Conservation (phyloP, 2,113 vertebrate species). For the human region GRCh38 chr14:88740001-88740500, state of each 20-base stretch:
- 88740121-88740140: background rate
- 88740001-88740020: background rate
- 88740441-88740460: conserved; percentile 97
- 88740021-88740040: background rate
- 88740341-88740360: conserved; percentile 32
- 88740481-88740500: conserved; percentile 98
- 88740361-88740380: conserved; percentile 39
- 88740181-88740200: conserved; percentile 19
- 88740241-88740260: conserved; percentile 39
- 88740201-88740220: background rate
- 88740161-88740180: conserved; percentile 37
- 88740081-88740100: background rate
- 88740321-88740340: background rate
- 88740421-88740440: conserved; percentile 99
- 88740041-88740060: background rate
- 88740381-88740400: conserved; percentile 97
- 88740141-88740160: conserved; percentile 4
- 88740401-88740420: conserved; percentile 94
- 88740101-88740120: background rate
- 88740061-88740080: conserved; percentile 4
- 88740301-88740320: background rate
- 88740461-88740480: conserved; percentile 97
- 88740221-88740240: conserved; percentile 51
- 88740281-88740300: background rate
- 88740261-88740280: conserved; percentile 26